phyloP scores from a whole-genome alignment of 2,797 vertebrate genomes.

The Enteromius afrohamiltoni region DNA sequence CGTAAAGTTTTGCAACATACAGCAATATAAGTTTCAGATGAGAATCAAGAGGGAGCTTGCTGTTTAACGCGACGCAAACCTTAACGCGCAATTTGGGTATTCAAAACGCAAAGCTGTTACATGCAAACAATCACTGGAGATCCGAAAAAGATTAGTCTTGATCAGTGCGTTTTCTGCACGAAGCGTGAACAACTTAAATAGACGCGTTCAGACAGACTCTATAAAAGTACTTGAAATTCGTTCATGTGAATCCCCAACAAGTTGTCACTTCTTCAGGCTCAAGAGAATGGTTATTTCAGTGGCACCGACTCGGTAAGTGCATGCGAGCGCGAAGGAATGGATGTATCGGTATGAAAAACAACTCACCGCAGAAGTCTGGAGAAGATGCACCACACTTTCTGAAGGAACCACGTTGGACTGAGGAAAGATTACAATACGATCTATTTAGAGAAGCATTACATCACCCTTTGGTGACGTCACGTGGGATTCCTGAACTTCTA shows the following conservation, averaged over 20 bases:
- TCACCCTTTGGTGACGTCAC: conserved; percentile 99
- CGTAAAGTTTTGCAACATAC: conserved; percentile 16
- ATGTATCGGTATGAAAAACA: conserved; percentile 56
- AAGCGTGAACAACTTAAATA: background rate
- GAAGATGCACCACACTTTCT: conserved; percentile 89
- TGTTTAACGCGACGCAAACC: background rate
- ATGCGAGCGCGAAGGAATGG: conserved; percentile 61
- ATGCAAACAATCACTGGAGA: conserved; percentile 18
- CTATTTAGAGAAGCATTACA: conserved; percentile 99
- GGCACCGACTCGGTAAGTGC: conserved; percentile 66
- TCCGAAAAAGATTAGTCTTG: background rate
- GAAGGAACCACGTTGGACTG: conserved; percentile 99
- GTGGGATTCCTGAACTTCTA: conserved; percentile 99
- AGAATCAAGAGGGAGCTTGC: background rate
- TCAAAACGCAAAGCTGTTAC: conserved; percentile 25
- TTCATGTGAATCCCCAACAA: conserved; percentile 11
- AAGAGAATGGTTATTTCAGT: conserved; percentile 42
- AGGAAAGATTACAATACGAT: conserved; percentile 99
- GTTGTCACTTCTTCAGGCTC: conserved; percentile 49
- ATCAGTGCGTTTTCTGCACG: background rate
- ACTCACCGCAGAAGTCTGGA: conserved; percentile 96
- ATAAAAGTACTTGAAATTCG: conserved; percentile 12
- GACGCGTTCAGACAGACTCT: background rate
- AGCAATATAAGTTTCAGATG: background rate
- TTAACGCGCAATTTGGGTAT: background rate